Evolutionary conservation across 2,888 invertebrate species (phyloP).

Genomic region (Epirrita christyi): DNA sequence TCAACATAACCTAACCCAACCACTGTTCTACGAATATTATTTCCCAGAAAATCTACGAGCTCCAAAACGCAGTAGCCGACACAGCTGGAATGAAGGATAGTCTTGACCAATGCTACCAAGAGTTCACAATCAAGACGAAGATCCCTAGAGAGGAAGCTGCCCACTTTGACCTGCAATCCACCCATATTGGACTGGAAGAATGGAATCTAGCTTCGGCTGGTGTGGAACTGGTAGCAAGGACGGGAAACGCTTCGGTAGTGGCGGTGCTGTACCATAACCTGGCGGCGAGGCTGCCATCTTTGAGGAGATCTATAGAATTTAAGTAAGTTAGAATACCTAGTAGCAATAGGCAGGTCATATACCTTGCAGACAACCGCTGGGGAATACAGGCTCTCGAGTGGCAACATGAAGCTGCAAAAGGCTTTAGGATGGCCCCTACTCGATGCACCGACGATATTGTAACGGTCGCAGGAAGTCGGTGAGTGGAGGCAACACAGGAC

Average conservation of each 20-base stretch:
- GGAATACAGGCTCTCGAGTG: too few species aligned
- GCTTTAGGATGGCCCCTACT: too few species aligned
- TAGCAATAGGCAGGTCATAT: too few species aligned
- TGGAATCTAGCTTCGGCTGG: constrained; percentile 69
- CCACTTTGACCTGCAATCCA: constrained; percentile 62
- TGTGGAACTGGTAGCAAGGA: constrained; percentile 63
- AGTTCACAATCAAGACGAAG: constrained; percentile 65
- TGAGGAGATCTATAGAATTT: constrained; percentile 85
- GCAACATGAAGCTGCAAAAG: too few species aligned
- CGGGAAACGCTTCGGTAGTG: constrained; percentile 68
- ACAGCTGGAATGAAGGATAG: constrained; percentile 66
- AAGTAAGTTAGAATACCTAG: too few species aligned
- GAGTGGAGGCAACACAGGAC: too few species aligned
- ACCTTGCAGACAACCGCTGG: too few species aligned
- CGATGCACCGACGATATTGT: too few species aligned
- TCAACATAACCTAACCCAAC: too few species aligned
- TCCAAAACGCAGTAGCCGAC: constrained; percentile 69
- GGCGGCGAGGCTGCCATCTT: constrained; percentile 85
- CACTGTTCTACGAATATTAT: neutral
- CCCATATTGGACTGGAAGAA: constrained; percentile 51
- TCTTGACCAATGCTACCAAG: constrained; percentile 57
- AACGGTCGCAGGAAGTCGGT: too few species aligned
- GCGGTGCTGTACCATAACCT: constrained; percentile 87
- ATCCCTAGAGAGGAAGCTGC: constrained; percentile 63
- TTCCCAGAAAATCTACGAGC: constrained; percentile 73